Conservation (phyloP, 2,888 invertebrate species). For the Sisyra nigra region DNA sequence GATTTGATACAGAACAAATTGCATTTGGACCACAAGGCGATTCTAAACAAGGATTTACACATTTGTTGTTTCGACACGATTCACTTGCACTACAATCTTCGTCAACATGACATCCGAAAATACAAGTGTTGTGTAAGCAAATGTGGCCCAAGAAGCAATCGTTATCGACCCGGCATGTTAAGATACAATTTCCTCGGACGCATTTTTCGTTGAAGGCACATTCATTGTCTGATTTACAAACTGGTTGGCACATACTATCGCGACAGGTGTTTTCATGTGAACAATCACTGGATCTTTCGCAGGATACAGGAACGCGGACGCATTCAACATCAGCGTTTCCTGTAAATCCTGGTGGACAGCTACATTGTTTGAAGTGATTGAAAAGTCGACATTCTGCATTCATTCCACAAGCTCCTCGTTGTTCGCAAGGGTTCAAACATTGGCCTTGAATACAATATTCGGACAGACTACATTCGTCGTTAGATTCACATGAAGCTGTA, state of each 20-base stretch:
- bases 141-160: conserved; percentile 87
- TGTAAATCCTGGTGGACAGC: conserved; percentile 72
- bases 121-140: conserved; percentile 70
- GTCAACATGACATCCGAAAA: conserved; percentile 71
- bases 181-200: conserved; percentile 59
- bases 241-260: conserved; percentile 67
- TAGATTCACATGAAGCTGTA: conserved; percentile 57
- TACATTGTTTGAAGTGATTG: conserved; percentile 62
- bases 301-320: conserved; percentile 66
- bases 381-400: conserved; percentile 61
- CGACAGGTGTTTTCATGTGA: conserved; percentile 54
- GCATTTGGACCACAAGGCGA: conserved; percentile 79
- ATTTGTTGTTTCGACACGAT: conserved; percentile 65
- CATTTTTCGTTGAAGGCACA: conserved; percentile 87
- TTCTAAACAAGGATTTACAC: conserved; percentile 58
- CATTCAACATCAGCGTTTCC: conserved; percentile 74
- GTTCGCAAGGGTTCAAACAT: conserved; percentile 63
- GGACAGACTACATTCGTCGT: conserved; percentile 62
- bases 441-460: conserved; percentile 71
- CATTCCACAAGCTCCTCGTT: conserved; percentile 64
- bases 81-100: conserved; percentile 78
- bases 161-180: conserved; percentile 80
- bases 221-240: conserved; percentile 57
- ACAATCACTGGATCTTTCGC: conserved; percentile 54
- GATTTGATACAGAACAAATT: conserved; percentile 60